Evolutionary conservation across 2,797 vertebrate genomes (phyloP), one percentile per base, ranked within the genome.

Genomic region (Chelidonichthys spinosus): DNA sequence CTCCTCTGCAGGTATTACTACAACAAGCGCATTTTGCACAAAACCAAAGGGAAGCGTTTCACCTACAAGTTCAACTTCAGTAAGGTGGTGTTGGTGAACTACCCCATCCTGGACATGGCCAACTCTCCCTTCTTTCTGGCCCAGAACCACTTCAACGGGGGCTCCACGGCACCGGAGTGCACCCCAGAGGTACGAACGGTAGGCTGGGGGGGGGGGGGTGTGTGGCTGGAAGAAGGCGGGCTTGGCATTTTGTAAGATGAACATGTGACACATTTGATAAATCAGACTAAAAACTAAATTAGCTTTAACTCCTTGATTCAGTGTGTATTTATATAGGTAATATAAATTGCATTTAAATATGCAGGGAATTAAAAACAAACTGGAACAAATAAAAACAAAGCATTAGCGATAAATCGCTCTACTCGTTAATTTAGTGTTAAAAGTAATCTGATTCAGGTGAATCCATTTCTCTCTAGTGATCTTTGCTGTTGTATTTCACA

Each of bases 61-160:
- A 98, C 97, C 77, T 98, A 98, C 95, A 98, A 98, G 92, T 98
- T 98, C 79, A 98, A 98, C 94, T 98, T 98, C 93, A 97, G 96
- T 85, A 97, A 97, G 88, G 96, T 98, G 2, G 96, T 97, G 43
- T 79, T 98, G 69, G 97, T 97, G 50, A 97, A 97, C 81, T 97
- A 97, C 80, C 97, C 97, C 0, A 92, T 98, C 58, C 90, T 98
- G 89, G 97, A 98, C 46, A 93, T 98, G 95, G 95, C 96, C 0
- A 96, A 95, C 35, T 96, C 95, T 2, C 96, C 96, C 2, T 96
- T 97, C 40, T 95, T 97, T 75, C 91, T 98, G 83, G 93, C 96
- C 71, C 96, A 96, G 74, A 94, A 96, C 69, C 96, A 97, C 85
- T 97, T 97, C 85, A 95, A 93, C 1, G 95, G 95, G 13, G 91